These are phyloP conservation scores for Apamea crenata DNA, from an alignment of 2,888 invertebrate species.

Conservation along the genomic window DNA sequence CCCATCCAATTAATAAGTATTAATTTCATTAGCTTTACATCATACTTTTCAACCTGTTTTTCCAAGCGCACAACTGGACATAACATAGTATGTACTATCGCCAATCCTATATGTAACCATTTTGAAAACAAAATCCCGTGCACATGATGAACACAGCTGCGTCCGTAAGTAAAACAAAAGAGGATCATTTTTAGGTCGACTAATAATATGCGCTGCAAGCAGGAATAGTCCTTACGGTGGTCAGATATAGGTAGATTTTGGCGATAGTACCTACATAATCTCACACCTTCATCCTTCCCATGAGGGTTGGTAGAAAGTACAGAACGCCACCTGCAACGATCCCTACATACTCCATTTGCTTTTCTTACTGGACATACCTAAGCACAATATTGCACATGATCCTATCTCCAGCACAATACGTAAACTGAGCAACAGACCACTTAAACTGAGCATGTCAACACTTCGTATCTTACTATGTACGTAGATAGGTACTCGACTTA, in stretches of 20 bases:
- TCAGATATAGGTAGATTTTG: too few relatives aligned
- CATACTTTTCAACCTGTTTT: background rate
- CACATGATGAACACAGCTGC: too few relatives aligned
- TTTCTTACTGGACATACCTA: background rate
- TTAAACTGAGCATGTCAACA: slow-evolving; percentile 16
- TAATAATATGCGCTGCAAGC: too few relatives aligned
- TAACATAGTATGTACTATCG: too few relatives aligned
- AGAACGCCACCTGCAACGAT: background rate
- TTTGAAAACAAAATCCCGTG: too few relatives aligned
- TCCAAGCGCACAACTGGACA: background rate
- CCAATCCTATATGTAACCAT: too few relatives aligned
- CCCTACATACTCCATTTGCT: background rate
- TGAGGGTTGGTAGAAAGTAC: background rate
- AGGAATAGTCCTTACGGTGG: too few relatives aligned
- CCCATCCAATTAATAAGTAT: too few relatives aligned
- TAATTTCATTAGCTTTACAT: background rate
- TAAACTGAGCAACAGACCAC: background rate
- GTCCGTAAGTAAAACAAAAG: too few relatives aligned
- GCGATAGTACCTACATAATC: background rate
- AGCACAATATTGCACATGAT: background rate
- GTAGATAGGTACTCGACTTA: background rate
- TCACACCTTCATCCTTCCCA: background rate
- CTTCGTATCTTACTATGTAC: slow-evolving; percentile 14
- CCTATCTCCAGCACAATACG: background rate
- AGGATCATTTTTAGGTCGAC: too few relatives aligned